Conservation (phyloP, 1,140 invertebrate species). For the Eurosta solidaginis region DNA sequence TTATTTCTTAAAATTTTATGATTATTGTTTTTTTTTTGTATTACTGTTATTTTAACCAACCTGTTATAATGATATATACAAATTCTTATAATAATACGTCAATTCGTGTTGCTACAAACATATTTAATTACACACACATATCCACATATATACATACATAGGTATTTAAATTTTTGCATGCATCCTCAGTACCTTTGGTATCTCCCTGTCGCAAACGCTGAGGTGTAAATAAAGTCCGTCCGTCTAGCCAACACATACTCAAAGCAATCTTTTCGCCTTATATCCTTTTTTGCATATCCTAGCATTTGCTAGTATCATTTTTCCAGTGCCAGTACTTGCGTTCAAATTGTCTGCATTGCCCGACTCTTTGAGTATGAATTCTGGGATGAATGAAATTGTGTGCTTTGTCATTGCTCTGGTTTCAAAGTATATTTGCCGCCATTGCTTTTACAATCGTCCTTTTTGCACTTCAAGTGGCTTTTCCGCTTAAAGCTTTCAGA, state of each 20-base stretch:
- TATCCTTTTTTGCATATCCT: slow-evolving; percentile 16
- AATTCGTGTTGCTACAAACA: background rate
- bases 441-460: background rate
- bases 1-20: background rate
- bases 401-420: background rate
- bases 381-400: background rate
- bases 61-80: background rate
- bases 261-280: background rate
- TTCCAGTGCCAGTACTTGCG: background rate
- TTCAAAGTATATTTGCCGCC: background rate
- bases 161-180: background rate
- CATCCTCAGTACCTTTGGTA: background rate
- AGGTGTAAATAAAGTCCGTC: slow-evolving; percentile 20
- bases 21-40: background rate
- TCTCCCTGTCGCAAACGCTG: background rate
- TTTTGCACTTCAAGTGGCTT: background rate
- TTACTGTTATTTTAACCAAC: background rate
- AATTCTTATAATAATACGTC: too few relatives aligned
- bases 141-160: background rate
- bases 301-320: too few relatives aligned
- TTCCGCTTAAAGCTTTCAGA: background rate
- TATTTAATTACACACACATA: background rate
- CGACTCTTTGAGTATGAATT: background rate
- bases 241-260: background rate
- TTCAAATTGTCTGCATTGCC: slow-evolving; percentile 12